phyloP scores from a whole-genome alignment of 2,888 invertebrate genomes.

The Sinopyrophorus schimmeli region DNA sequence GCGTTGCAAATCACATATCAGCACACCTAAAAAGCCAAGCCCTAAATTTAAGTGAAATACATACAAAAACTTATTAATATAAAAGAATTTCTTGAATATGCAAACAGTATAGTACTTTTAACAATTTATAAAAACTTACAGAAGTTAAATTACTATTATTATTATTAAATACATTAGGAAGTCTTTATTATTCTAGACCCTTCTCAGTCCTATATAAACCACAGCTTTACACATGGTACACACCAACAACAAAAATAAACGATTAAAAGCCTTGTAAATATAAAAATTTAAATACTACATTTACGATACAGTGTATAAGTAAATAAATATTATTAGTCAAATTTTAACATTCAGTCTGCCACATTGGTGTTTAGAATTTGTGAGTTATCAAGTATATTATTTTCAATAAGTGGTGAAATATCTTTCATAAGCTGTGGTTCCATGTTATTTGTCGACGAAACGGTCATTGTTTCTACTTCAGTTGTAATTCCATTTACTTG shows the following conservation, averaged over 20 bases:
- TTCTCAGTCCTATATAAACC: slow-evolving; percentile 38
- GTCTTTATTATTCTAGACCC: slow-evolving; percentile 14
- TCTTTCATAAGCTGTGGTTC: slow-evolving; percentile 49
- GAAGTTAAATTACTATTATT: slow-evolving; percentile 12
- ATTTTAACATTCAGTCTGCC: slow-evolving; percentile 47
- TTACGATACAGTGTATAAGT: slow-evolving; percentile 22
- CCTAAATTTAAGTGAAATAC: slow-evolving; percentile 45
- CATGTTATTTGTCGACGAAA: slow-evolving; percentile 14
- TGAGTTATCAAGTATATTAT: slow-evolving; percentile 45
- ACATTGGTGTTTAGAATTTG: slow-evolving; percentile 43
- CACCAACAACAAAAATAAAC: slow-evolving; percentile 35
- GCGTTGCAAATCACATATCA: slow-evolving; percentile 51
- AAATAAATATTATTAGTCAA: slow-evolving; percentile 22
- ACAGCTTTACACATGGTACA: slow-evolving; percentile 50
- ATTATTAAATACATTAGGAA: slow-evolving; percentile 11
- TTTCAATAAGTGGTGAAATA: slow-evolving; percentile 52
- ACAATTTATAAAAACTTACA: slow-evolving; percentile 9
- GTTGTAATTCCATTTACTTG: slow-evolving; percentile 32
- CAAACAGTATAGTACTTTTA: slow-evolving; percentile 12
- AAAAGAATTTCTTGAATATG: slow-evolving; percentile 19
- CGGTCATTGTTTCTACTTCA: slow-evolving; percentile 28
- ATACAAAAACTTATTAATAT: slow-evolving; percentile 39
- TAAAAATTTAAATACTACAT: slow-evolving; percentile 45
- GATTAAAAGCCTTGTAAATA: slow-evolving; percentile 44
- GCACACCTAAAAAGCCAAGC: slow-evolving; percentile 52